phyloP scores from a whole-genome alignment of 2,113 vertebrate species.

The Xenus cinereus region DNA sequence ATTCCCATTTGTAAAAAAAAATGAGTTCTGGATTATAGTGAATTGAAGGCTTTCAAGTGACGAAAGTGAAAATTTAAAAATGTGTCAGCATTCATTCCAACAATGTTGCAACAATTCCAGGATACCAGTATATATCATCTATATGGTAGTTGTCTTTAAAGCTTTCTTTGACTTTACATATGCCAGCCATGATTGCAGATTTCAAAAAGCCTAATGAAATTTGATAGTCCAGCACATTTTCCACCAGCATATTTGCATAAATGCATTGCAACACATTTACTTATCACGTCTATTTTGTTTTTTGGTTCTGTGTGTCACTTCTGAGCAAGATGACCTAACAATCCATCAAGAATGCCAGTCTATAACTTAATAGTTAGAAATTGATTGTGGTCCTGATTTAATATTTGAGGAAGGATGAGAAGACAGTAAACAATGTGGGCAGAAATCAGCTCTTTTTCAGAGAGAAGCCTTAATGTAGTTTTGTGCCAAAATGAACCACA shows the following conservation, averaged over 20 bases:
- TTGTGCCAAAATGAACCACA: background rate
- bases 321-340: background rate
- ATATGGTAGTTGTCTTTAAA: background rate
- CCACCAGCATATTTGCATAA: background rate
- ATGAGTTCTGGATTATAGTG: background rate
- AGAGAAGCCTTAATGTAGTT: background rate
- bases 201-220: background rate
- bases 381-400: background rate
- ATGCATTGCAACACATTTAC: background rate
- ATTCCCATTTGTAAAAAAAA: background rate
- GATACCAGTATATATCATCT: background rate
- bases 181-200: background rate
- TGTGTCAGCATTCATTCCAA: background rate
- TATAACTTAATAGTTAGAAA: background rate
- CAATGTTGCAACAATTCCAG: background rate
- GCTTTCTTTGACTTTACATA: background rate
- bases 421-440: background rate
- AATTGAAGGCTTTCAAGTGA: background rate
- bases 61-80: background rate
- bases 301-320: background rate
- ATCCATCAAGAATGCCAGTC: background rate
- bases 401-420: constrained; percentile 29
- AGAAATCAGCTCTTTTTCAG: background rate
- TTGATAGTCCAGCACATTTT: background rate
- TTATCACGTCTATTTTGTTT: background rate